Base-by-base conservation (phyloP, 2,888 invertebrate genomes). In the Chromoteleia sp. region DNA sequence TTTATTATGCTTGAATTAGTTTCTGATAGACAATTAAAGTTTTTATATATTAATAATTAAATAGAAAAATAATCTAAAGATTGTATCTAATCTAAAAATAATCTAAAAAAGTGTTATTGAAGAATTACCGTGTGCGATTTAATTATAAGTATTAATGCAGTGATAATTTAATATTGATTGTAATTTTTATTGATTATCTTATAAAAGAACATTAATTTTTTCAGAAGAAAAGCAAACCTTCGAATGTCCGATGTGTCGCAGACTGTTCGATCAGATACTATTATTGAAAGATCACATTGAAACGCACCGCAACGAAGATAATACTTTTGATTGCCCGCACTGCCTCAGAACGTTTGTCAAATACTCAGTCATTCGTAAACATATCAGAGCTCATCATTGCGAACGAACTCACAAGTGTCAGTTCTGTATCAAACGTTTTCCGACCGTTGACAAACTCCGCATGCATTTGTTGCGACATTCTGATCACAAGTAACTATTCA, bases 201-300 rank as follows among this genome's bases (percentile, higher is more conserved):
- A 25, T 25, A 25, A 25, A 25, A 6, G 2, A 25, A 25, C 39
- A 39, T n/a, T 75, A 17, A 15, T 30, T 41, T 83, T 86, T 85
- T 8, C 81, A 91, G 91, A 92, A 83, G 94, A 94, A 74, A 93
- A 93, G 83, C 94, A 94, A 85, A 93, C 93, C 61, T 95, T 95
- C 85, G 94, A 95, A 87, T 96, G 96, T 88, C 95, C 95, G 0
- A 94, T 96, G 86, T 96, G 96, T 89, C 93, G 94, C 70, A 93
- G 94, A 86, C 93, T 93, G 10, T 96, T 95, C 88, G 94, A 94
- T 81, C 94, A 94, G 85, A 93, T 95, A n/a, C 88, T 93, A 0
- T 92, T 93, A 68, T 91, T 96, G 84, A 95, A 94, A 87, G 93
- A 94, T 61, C 96, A 96, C 88, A 94, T 95, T 25, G 93, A 93